phyloP scores from a whole-genome alignment of 2,888 invertebrate genomes.

The Andrena praecox region DNA sequence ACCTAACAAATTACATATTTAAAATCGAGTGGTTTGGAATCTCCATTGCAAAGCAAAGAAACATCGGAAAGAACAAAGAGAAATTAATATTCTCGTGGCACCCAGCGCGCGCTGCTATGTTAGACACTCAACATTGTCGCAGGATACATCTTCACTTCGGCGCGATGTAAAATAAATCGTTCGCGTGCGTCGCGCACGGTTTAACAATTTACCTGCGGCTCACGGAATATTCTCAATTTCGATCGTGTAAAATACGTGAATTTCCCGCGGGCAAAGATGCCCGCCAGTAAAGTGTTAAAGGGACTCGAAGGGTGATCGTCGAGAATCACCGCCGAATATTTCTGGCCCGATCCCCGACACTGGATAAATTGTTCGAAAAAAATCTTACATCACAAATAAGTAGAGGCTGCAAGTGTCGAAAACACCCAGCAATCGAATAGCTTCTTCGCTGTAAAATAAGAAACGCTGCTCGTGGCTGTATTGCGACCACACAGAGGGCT shows the following conservation, averaged over 20 bases:
- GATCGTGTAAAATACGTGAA: too few relatives aligned
- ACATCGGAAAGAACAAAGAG: constrained; percentile 1
- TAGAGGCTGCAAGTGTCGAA: neutral
- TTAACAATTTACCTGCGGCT: too few relatives aligned
- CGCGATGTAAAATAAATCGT: constrained; percentile 20
- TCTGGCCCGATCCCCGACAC: too few relatives aligned
- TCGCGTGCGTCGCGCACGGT: neutral
- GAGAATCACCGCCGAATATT: constrained; percentile 1
- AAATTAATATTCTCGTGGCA: constrained; percentile 18
- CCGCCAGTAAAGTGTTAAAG: too few relatives aligned
- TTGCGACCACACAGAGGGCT: neutral
- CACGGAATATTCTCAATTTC: too few relatives aligned
- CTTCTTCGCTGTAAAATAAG: too few relatives aligned
- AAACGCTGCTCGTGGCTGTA: neutral
- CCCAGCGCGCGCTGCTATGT: constrained; percentile 16
- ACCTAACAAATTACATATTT: neutral
- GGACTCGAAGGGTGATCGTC: neutral
- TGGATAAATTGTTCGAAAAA: neutral
- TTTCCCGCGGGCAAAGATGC: too few relatives aligned
- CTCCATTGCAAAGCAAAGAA: neutral
- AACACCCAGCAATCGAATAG: neutral
- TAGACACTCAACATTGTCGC: constrained; percentile 47
- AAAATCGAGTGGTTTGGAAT: neutral
- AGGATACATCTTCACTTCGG: neutral
- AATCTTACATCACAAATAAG: constrained; percentile 3